Percentiles rank a stretch among this genome's conserved stretches.
Evolutionary conservation across 2,888 invertebrate genomes (phyloP).

Genomic region (Eumerus sabulonum): DNA sequence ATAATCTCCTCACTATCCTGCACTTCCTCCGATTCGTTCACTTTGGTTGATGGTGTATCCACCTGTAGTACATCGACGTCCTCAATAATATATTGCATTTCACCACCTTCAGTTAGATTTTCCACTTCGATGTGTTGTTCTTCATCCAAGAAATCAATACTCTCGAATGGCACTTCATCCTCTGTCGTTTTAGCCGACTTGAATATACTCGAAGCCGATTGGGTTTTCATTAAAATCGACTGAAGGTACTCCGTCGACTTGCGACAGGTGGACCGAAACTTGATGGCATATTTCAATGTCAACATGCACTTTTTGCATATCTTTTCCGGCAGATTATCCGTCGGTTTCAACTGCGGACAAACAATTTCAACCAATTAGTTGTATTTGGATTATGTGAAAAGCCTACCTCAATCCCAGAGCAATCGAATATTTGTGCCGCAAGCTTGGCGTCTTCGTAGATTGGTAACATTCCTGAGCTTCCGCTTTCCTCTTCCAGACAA

Average conservation of each 20-base stretch:
- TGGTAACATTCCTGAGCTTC: conserved; percentile 43
- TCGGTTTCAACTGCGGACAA: conserved; percentile 69
- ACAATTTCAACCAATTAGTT: not conserved
- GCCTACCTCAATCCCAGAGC: conserved; percentile 69
- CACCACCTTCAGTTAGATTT: conserved; percentile 11
- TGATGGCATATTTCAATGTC: conserved; percentile 45
- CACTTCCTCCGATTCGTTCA: conserved; percentile 32
- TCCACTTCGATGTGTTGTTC: conserved; percentile 46
- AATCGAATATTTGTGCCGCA: conserved; percentile 68
- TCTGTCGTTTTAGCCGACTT: conserved; percentile 34
- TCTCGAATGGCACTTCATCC: conserved; percentile 42
- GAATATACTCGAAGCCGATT: conserved; percentile 51
- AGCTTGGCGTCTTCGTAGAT: conserved; percentile 69
- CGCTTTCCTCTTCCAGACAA: conserved; percentile 70
- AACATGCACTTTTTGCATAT: conserved; percentile 54
- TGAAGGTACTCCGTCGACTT: conserved; percentile 55
- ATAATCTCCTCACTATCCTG: conserved; percentile 47
- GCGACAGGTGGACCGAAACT: conserved; percentile 51
- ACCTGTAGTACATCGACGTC: conserved; percentile 29
- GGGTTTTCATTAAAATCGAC: conserved; percentile 45
- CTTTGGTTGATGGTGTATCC: conserved; percentile 7
- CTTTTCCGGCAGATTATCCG: conserved; percentile 73
- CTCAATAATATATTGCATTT: conserved; percentile 46
- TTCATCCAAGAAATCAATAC: conserved; percentile 55
- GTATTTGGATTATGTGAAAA: not conserved